A percentile compares a stretch with the other conserved stretches of the same genome.
phyloP scores from a whole-genome alignment of 2,888 invertebrate genomes.

The Scelioninae gen. 1 region DNA sequence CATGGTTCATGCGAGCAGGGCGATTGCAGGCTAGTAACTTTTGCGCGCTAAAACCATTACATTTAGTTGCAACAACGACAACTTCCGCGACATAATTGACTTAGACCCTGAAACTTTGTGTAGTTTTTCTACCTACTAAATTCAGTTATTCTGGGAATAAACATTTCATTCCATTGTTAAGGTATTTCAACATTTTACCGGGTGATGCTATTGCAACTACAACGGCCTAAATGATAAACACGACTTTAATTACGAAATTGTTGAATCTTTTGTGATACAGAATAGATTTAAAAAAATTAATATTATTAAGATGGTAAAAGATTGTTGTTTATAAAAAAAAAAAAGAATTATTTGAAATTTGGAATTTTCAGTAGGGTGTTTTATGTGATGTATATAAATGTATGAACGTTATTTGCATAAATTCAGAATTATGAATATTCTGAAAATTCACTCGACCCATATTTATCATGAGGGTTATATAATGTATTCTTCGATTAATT shows the following conservation, averaged over 20 bases:
- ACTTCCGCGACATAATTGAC: conserved; percentile 51
- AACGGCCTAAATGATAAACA: conserved; percentile 32
- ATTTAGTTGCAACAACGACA: conserved; percentile 50
- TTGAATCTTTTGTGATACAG: not conserved
- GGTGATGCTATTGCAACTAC: conserved; percentile 8
- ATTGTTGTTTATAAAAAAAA: too few relatives aligned
- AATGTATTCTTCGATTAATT: too few relatives aligned
- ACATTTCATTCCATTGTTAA: conserved; percentile 40
- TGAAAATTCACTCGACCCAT: too few relatives aligned
- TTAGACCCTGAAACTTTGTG: conserved; percentile 37
- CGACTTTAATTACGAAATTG: conserved; percentile 28
- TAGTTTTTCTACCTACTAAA: conserved; percentile 21
- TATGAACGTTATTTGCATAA: too few relatives aligned
- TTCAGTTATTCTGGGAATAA: conserved; percentile 52
- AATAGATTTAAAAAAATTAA: too few relatives aligned
- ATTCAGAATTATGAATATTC: too few relatives aligned
- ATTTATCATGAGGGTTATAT: too few relatives aligned
- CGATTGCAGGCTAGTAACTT: conserved; percentile 87
- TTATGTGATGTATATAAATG: too few relatives aligned
- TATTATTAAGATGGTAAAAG: too few relatives aligned
- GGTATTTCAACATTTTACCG: conserved; percentile 27
- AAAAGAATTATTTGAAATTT: too few relatives aligned
- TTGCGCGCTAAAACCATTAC: conserved; percentile 51
- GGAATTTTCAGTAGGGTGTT: too few relatives aligned
- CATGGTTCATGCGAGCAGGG: conserved; percentile 97